phyloP scores from a whole-genome alignment of 1,140 invertebrate genomes.

The Brachionus manjavacas region DNA sequence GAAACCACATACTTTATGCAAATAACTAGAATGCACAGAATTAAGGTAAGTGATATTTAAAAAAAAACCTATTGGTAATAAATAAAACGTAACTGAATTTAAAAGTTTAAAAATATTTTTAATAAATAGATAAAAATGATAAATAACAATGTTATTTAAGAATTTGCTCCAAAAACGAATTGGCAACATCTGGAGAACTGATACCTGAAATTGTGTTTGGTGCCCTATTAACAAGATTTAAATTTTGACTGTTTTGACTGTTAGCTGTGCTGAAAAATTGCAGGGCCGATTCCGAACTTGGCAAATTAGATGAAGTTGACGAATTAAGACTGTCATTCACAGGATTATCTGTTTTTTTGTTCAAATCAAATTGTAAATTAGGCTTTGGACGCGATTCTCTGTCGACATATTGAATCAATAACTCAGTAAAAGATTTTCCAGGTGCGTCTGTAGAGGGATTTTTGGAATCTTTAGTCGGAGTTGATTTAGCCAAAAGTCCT shows the following conservation, averaged over 20 bases:
- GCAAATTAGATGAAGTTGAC: slow-evolving; percentile 12
- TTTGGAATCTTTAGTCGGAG: slow-evolving; percentile 6
- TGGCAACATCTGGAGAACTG: slow-evolving; percentile 25
- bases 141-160: slow-evolving; percentile 28
- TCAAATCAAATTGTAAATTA: slow-evolving; percentile 34
- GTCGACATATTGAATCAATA: slow-evolving; percentile 42
- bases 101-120: not conserved
- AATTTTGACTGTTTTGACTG: not conserved
- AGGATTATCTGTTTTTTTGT: slow-evolving; percentile 37
- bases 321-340: slow-evolving; percentile 12
- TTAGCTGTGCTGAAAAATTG: slow-evolving; percentile 7
- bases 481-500: not conserved
- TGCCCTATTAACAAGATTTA: slow-evolving; percentile 19
- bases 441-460: not conserved
- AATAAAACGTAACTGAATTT: slow-evolving; percentile 1
- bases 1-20: no score
- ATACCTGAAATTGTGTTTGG: slow-evolving; percentile 17
- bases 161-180: slow-evolving; percentile 42
- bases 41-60: not conserved
- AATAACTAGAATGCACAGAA: no score
- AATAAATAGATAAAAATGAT: not conserved
- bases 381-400: slow-evolving; percentile 29
- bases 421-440: slow-evolving; percentile 40
- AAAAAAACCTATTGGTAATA: not conserved
- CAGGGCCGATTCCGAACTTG: slow-evolving; percentile 7